These are phyloP conservation scores for Laterallus jamaicensis DNA, from an alignment of 2,113 vertebrate genomes.

Conservation along the genomic window DNA sequence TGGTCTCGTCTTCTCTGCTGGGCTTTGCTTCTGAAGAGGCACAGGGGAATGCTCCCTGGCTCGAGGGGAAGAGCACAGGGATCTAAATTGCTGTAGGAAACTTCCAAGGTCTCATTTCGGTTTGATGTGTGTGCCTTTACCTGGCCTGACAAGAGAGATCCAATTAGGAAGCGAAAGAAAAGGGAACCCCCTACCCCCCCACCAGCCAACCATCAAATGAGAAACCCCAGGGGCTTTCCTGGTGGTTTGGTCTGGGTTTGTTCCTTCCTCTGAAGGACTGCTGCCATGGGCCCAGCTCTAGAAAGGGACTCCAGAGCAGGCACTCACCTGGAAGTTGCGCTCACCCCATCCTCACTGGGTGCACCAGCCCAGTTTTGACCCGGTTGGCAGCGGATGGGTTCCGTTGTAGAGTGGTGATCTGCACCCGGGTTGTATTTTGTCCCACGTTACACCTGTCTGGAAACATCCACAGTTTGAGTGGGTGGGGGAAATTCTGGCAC, in stretches of 20 bases:
- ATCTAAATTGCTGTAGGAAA: not conserved
- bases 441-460: not conserved
- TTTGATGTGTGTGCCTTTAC: not conserved
- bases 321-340: not conserved
- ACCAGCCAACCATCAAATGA: not conserved
- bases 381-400: not conserved
- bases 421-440: not conserved
- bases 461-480: not conserved
- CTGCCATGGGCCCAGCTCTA: not conserved
- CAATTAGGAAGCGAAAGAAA: not conserved
- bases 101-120: not conserved
- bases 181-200: too few species aligned
- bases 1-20: not conserved
- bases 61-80: not conserved
- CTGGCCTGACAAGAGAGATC: not conserved
- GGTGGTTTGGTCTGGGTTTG: too few species aligned
- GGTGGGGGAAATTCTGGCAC: not conserved
- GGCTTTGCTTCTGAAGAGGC: not conserved
- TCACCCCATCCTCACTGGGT: fast-evolving
- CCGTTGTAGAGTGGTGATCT: not conserved
- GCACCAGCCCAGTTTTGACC: not conserved
- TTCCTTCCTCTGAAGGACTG: not conserved
- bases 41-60: not conserved
- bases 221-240: too few species aligned
- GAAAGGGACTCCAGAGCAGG: not conserved